Evolutionary conservation across 2,888 invertebrate species (phyloP).

Genomic region (Sinodicranocentrus sp.): DNA sequence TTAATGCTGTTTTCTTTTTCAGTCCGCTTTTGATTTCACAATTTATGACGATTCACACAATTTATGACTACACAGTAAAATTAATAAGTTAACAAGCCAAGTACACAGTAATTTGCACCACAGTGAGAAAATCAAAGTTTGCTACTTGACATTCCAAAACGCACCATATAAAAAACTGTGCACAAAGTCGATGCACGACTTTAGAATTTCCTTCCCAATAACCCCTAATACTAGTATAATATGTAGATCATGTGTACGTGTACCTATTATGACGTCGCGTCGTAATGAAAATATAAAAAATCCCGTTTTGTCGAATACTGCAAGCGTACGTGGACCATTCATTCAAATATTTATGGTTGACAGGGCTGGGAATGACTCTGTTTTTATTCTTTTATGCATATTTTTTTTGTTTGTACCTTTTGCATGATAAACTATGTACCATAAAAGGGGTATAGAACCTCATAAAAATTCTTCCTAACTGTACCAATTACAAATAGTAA

Average conservation of each 20-base stretch:
- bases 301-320: constrained; percentile 7
- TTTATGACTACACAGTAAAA: too few relatives aligned
- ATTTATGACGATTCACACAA: too few relatives aligned
- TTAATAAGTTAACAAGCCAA: not conserved
- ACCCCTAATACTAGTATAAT: too few relatives aligned
- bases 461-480: constrained; percentile 20
- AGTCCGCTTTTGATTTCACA: too few relatives aligned
- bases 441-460: not conserved
- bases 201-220: not conserved
- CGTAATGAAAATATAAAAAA: not conserved
- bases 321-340: constrained; percentile 4
- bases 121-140: too few relatives aligned
- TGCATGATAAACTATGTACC: not conserved
- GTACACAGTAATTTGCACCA: not conserved
- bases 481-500: constrained; percentile 45
- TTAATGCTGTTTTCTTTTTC: too few relatives aligned
- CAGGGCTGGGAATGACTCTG: not conserved
- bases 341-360: constrained; percentile 10
- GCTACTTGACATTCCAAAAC: constrained; percentile 4
- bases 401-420: too few relatives aligned
- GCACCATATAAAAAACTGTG: not conserved
- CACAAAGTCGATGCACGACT: not conserved
- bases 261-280: too few relatives aligned
- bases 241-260: too few relatives aligned
- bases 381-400: too few relatives aligned